Base-by-base conservation (phyloP, 2,888 invertebrate genomes). In the Hyposoter dolosus region DNA sequence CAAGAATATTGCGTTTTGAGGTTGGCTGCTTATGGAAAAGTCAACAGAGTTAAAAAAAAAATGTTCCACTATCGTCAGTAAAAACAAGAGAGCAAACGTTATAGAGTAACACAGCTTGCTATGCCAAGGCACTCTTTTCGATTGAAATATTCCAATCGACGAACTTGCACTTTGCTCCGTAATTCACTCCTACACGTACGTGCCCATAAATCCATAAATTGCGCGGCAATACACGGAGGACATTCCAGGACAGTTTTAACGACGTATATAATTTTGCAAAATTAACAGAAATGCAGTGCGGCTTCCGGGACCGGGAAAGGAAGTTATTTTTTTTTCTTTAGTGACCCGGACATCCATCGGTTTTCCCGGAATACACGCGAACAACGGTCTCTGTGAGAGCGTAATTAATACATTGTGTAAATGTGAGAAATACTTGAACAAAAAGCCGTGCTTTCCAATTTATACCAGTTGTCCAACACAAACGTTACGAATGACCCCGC, bases 131-230 rank as follows among this genome's bases (percentile, higher is more conserved):
- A 78, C 78, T 78, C 78, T 68, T 78, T 68, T 56, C 40, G 53
- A 78, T 78, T 78, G 32, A 53, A 68, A 68, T 68, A 78, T 78
- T 78, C 78, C 68, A 53, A 78, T 53, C 68, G 68, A 53, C 43
- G 53, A 35, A 23, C 53, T 40, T 40, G 66, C 75, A 78, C 78
- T 40, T 68, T n/a, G n/a, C 17, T 10, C 10, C 7, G 28, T 45
- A 28, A 60, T 45, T 35, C 50, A 53, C 35, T 53, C 53, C 28
- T 56, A 43, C 53, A 53, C 43, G 56, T 56, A 23, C 23, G 12
- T 23, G 23, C 56, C n/a, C 50, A 19, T 40, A 35, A 53, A 43
- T 40, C 9, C 68, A 68, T 40, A 53, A 23, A 23, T 19, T 69
- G 9, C 7, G 43, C 23, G 40, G 19, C 56, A 19, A 43, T 43